Evolutionary conservation across 2,888 invertebrate species (phyloP), one percentile per base, ranked within the genome.

Genomic region (Leucozona laternaria): DNA sequence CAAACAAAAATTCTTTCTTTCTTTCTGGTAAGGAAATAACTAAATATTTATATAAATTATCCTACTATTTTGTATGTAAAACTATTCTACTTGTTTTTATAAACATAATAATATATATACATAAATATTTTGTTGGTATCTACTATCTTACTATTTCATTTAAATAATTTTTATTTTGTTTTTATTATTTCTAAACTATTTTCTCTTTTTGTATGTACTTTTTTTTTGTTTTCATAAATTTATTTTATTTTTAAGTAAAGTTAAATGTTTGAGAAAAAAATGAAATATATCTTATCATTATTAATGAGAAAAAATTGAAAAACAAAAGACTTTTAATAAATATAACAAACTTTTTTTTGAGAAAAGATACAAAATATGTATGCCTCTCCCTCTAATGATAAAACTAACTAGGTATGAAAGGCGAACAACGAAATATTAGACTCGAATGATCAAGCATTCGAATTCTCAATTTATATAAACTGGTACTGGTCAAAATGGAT

Each of bases 251-350:
- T 66, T 86, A 86, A 82, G 73, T 86, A 86, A 53, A 86, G 86
- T 86, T 82, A 86, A 78, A 82, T 78, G 86, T 82, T 86, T 86
- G 86, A 86, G 53, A 71, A 86, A 73, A 78, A 78, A 79, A 60
- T 70, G 68, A 86, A 78, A 86, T 82, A 86, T 82, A 86, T 86
- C 82, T 86, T 86, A 86, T 86, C 82, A 86, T 82, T 86, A 86
- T 79, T 82, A 82, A 82, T 86, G 86, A 82, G 86, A 86, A 82
- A 78, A 82, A 86, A 82, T 81, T 81, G 55, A 85, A 81, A n/a
- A 60, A 45, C 66, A 64, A 13, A 48, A 10, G 58, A 60, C 57
- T 75, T 73, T 82, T 75, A 40, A 45, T 79, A 6, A 10, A n/a
- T n/a, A n/a, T n/a, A n/a, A n/a, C n/a, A n/a, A n/a, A n/a, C n/a